phyloP scores from a whole-genome alignment of 2,797 vertebrate genomes.

The Chelidonichthys spinosus region DNA sequence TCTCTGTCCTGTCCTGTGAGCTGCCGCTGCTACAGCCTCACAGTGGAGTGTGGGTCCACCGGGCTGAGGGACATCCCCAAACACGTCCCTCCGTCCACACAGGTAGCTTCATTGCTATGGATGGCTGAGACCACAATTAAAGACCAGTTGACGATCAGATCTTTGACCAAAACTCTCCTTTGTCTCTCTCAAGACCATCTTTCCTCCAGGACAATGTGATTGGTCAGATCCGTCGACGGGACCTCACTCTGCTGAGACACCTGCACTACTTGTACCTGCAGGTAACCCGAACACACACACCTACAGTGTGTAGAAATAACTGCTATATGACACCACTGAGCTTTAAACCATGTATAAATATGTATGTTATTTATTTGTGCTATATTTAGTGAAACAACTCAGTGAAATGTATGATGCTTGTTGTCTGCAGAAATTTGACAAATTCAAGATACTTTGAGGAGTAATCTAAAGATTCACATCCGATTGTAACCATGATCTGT shows the following conservation, averaged over 20 bases:
- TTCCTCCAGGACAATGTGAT: conserved; percentile 94
- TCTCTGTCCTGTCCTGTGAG: conserved; percentile 77
- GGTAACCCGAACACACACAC: conserved; percentile 45
- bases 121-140: not conserved
- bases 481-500: too few relatives aligned
- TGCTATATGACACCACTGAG: not conserved
- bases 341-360: not conserved
- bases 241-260: conserved; percentile 80
- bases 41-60: conserved; percentile 89
- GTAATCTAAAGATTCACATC: too few relatives aligned
- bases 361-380: not conserved
- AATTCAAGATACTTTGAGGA: too few relatives aligned
- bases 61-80: conserved; percentile 80
- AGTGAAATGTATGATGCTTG: too few relatives aligned
- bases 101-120: conserved; percentile 70
- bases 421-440: too few relatives aligned
- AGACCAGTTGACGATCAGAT: not conserved
- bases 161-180: not conserved
- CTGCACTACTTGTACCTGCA: conserved; percentile 91
- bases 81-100: conserved; percentile 83
- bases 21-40: conserved; percentile 90
- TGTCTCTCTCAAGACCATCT: conserved; percentile 85
- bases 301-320: not conserved
- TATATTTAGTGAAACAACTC: too few relatives aligned
- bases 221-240: conserved; percentile 84